phyloP scores from a whole-genome alignment of 2,888 invertebrate species.

The Siphlonurus alternatus region DNA sequence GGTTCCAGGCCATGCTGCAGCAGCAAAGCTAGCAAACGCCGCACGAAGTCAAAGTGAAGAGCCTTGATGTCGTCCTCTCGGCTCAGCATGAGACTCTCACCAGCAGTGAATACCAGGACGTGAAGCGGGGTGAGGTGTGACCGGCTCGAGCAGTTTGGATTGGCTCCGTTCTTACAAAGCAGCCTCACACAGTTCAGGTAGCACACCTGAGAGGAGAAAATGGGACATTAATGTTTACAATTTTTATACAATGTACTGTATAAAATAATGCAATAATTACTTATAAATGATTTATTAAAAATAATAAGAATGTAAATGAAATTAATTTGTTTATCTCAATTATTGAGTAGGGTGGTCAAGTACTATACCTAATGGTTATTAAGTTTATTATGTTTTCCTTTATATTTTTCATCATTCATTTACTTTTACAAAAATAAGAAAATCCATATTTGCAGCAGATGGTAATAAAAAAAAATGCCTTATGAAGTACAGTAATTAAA shows the following conservation, averaged over 20 bases:
- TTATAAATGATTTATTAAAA: background rate
- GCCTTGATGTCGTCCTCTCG: conserved; percentile 45
- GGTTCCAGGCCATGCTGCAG: conserved; percentile 51
- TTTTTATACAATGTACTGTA: background rate
- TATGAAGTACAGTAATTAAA: too few relatives aligned
- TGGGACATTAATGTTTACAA: background rate
- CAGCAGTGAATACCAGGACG: conserved; percentile 51
- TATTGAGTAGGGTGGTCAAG: too few relatives aligned
- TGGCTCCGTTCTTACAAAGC: conserved; percentile 50
- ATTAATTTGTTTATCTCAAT: too few relatives aligned
- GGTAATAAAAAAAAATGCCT: too few relatives aligned
- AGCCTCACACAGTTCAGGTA: conserved; percentile 52
- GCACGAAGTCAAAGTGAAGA: conserved; percentile 50
- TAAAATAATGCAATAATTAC: background rate
- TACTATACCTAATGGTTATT: too few relatives aligned
- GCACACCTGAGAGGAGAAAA: conserved; percentile 34
- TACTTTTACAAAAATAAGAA: too few relatives aligned
- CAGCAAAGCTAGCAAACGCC: conserved; percentile 43
- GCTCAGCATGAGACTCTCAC: conserved; percentile 49
- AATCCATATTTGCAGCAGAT: too few relatives aligned
- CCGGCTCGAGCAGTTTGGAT: conserved; percentile 52
- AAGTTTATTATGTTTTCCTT: too few relatives aligned
- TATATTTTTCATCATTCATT: too few relatives aligned
- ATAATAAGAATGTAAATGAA: background rate
- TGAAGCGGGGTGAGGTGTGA: conserved; percentile 50